Evolutionary conservation across 2,797 vertebrate genomes (phyloP), one percentile per base, ranked within the genome.

Genomic region (Podarcis lilfordi): DNA sequence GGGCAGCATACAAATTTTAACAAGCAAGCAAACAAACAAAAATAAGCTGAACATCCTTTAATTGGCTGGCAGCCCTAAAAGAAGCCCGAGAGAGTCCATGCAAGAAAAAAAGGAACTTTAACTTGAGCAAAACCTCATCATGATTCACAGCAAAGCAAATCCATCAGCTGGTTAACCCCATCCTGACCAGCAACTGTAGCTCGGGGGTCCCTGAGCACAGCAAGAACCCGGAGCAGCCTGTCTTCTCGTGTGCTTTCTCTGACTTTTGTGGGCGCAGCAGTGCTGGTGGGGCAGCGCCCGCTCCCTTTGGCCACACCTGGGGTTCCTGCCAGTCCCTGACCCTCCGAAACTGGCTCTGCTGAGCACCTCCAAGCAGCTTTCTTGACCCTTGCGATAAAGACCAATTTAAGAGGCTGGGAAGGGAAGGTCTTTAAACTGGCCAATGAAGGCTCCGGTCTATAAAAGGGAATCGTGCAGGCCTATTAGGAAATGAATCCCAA

Each of bases 401-500:
- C 59, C 68, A 43, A 25, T 64, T 74, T 74, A 29, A 35, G 68
- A n/a, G 17, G 1, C 43, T 55, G 78, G 66, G 29, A 66, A 69
- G 76, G 35, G 68, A 80, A n/a, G 78, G 37, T 81, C 21, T 69
- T 37, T 64, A 17, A 23, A 50, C 2, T 9, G 37, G 68, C 8
- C 64, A 37, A 84, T 13, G 83, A 55, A 75, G 29, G 45, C 29
- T 37, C 37, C 40, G 1, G n/a, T 21, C 74, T 86, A 82, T 83
- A 79, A 83, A 89, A 83, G 80, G 85, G 85, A 85, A 83, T 17
- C 3, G 21, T 9, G 74, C 17, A 10, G 59, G 88, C 43, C 82
- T 82, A 40, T 71, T 82, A 43, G 77, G 84, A 89, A 86, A 82
- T 40, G 84, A 77, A 82, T 82, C 75, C 76, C 74, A 21, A 43